Evolutionary conservation across 64 coral and sea anemone species (phyloP).

Genomic region (Acropora yongei): DNA sequence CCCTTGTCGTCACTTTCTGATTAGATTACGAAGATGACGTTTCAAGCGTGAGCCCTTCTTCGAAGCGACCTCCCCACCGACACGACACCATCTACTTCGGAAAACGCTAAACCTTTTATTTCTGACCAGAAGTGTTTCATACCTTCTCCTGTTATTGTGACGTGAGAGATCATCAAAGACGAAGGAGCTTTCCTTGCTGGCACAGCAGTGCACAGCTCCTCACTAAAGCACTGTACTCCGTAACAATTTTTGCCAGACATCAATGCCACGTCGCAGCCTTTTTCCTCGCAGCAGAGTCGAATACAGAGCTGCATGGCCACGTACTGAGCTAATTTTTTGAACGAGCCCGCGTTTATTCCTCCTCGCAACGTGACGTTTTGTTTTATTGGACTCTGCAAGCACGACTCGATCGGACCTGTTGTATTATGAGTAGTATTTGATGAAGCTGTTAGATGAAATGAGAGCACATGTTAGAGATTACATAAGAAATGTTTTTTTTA

Average conservation of each 20-base stretch:
- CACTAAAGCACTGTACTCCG: conserved; percentile 96
- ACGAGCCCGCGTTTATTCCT: conserved; percentile 92
- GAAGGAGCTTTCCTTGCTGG: conserved; percentile 92
- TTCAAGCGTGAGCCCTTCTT: too few relatives aligned
- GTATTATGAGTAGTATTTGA: conserved; percentile 69
- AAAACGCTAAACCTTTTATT: too few relatives aligned
- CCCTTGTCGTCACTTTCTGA: too few relatives aligned
- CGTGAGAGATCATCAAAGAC: conserved; percentile 93
- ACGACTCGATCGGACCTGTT: conserved; percentile 82
- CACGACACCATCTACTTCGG: not conserved
- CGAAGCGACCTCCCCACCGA: too few relatives aligned
- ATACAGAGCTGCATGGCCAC: conserved; percentile 98
- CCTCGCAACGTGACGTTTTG: conserved; percentile 94
- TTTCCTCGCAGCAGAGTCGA: conserved; percentile 93
- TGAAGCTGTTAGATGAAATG: conserved; percentile 34
- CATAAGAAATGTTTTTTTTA: not conserved
- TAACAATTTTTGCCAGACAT: conserved; percentile 98
- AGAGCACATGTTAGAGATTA: not conserved
- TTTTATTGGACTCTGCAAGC: conserved; percentile 74
- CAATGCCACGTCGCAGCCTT: conserved; percentile 94
- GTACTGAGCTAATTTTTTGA: conserved; percentile 93
- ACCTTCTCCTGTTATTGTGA: conserved; percentile 96
- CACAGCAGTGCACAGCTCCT: conserved; percentile 84
- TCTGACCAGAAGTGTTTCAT: not conserved
- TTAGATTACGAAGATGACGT: too few relatives aligned